Evolutionary conservation across 2,888 invertebrate genomes (phyloP).

Genomic region (Spatulosminthurus flaviceps): DNA sequence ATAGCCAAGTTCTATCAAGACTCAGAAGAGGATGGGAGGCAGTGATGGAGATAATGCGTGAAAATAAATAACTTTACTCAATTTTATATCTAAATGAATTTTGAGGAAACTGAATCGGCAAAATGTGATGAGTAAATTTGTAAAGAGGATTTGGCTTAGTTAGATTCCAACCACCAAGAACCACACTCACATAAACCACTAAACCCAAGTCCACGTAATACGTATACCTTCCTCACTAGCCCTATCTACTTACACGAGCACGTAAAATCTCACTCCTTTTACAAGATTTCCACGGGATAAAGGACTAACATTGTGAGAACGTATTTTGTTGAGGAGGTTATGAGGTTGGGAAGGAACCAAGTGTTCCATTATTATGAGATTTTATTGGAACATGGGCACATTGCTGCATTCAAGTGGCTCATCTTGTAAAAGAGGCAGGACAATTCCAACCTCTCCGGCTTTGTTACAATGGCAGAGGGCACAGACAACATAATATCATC

Average conservation of each 20-base stretch:
- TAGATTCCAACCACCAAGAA: not conserved
- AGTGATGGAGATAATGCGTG: not conserved
- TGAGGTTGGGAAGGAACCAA: conserved; percentile 15
- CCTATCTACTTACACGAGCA: no score
- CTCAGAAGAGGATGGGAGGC: not conserved
- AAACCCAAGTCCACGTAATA: no score
- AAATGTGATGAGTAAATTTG: not conserved
- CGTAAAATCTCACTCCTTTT: no score
- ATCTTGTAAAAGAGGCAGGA: conserved; percentile 20
- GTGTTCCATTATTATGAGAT: conserved; percentile 32
- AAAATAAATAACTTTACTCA: not conserved
- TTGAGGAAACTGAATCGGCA: not conserved
- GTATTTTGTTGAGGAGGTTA: not conserved
- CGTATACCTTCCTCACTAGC: not conserved
- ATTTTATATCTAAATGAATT: no score
- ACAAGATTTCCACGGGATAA: no score
- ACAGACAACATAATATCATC: not conserved
- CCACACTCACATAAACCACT: no score
- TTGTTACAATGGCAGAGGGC: not conserved
- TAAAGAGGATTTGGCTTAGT: not conserved
- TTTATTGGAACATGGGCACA: not conserved
- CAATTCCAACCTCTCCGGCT: conserved; percentile 15
- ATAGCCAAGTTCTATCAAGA: not conserved
- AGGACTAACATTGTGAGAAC: not conserved
- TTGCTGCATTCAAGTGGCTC: conserved; percentile 11